Evolutionary conservation across 2,888 invertebrate genomes (phyloP).

Genomic region (Lagria hirta): DNA sequence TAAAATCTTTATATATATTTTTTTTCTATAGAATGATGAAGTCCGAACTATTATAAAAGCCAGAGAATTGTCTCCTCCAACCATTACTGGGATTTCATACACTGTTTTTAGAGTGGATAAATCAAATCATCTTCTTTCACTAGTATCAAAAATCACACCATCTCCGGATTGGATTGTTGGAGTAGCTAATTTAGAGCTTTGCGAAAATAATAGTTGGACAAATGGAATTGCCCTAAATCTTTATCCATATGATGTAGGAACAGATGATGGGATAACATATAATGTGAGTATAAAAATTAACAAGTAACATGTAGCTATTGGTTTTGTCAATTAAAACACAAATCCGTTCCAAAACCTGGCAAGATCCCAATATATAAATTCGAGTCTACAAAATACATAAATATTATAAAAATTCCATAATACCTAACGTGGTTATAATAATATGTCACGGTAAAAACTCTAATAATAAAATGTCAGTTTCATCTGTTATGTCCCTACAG

Average conservation of each 20-base stretch:
- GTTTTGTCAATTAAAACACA: not conserved
- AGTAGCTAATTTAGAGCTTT: slow-evolving; percentile 84
- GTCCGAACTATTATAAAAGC: slow-evolving; percentile 91
- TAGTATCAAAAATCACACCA: slow-evolving; percentile 91
- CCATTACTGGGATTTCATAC: slow-evolving; percentile 79
- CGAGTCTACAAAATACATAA: too few relatives aligned
- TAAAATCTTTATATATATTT: too few relatives aligned
- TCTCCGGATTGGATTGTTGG: slow-evolving; percentile 98
- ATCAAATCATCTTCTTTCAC: slow-evolving; percentile 85
- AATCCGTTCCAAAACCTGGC: too few relatives aligned
- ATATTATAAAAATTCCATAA: too few relatives aligned
- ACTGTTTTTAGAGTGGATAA: slow-evolving; percentile 86
- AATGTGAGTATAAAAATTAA: slow-evolving; percentile 56
- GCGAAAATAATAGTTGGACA: slow-evolving; percentile 87
- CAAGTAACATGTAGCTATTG: not conserved
- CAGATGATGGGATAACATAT: slow-evolving; percentile 86
- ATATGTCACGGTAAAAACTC: too few relatives aligned
- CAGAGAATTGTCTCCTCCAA: slow-evolving; percentile 82
- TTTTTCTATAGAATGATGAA: slow-evolving; percentile 63
- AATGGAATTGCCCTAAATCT: slow-evolving; percentile 76
- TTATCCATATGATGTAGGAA: slow-evolving; percentile 93
- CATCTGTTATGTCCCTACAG: too few relatives aligned
- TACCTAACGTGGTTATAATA: too few relatives aligned
- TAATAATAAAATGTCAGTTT: too few relatives aligned
- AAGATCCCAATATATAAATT: too few relatives aligned